Evolutionary conservation across 2,113 vertebrate species (phyloP), one percentile per base, ranked within the genome.

Genomic region (Isurus oxyrinchus): DNA sequence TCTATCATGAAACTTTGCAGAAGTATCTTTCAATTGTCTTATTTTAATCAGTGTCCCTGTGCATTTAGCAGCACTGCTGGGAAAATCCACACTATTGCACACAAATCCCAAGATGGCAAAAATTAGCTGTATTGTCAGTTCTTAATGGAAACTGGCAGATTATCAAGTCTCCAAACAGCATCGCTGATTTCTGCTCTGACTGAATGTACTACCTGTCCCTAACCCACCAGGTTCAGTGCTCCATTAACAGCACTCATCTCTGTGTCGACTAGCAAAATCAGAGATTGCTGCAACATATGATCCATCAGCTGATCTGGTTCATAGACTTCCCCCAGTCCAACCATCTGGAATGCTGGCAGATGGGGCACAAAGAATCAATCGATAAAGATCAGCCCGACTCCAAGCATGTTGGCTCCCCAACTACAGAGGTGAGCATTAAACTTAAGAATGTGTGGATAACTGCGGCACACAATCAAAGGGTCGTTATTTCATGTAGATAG

Each of bases 101-200:
- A 40, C 59, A 93, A 93, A 63, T 93, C 35, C 31, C 57, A 35
- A 93, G 59, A 7, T 63, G 59, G 35, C 27, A 63, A 93, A 49
- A 93, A 61, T 61, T 31, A 40, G 88, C 55, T n/a, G 53, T 7
- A 57, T 57, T 59, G 88, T 59, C 35, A n/a, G 90, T 93, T 59
- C 88, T 61, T 93, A 61, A 63, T 93, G 90, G 90, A 93, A 61
- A 61, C 55, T 63, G 59, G 55, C 11, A 93, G 90, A 61, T 93
- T n/a, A 93, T 40, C 16, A 63, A 93, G 57, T 40, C 57, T n/a
- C 90, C 27, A 93, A 40, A 44, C 63, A 40, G 90, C 59, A 93
- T 53, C 31, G 87, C 7, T 57, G n/a, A 90, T 31, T 87, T 31
- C 25, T 63, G 90, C 31, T 61, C 35, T 63, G 59, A 21, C 90